These are phyloP conservation scores for Lucifuga dentata DNA, from an alignment of 2,113 vertebrate species.

Conservation along the genomic window DNA sequence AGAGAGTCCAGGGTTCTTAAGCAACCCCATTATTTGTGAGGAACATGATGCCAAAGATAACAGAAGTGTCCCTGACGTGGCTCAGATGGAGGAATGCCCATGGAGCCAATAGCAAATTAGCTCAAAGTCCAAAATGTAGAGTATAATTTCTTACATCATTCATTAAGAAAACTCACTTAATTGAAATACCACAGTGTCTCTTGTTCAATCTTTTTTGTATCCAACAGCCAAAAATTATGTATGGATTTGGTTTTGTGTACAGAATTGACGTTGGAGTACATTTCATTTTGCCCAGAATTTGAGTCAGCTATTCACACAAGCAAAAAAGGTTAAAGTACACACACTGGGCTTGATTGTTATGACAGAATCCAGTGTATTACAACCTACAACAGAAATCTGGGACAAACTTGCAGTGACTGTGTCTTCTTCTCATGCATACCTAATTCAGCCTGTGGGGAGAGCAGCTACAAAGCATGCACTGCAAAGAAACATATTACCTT, in stretches of 20 bases:
- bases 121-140: slow-evolving; percentile 20
- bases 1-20: slow-evolving; percentile 44
- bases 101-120: slow-evolving; percentile 31
- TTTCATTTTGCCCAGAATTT: slow-evolving; percentile 17
- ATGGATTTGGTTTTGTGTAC: neutral
- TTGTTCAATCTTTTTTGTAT: neutral
- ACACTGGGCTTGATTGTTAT: slow-evolving; percentile 51
- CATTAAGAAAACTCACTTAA: neutral
- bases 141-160: slow-evolving; percentile 12
- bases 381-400: slow-evolving; percentile 70
- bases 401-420: slow-evolving; percentile 61
- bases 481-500: slow-evolving; percentile 1
- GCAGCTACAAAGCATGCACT: slow-evolving; percentile 11
- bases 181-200: slow-evolving; percentile 11
- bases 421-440: slow-evolving; percentile 64
- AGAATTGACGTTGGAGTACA: neutral
- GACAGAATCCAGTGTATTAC: slow-evolving; percentile 60
- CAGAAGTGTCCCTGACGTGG: slow-evolving; percentile 38
- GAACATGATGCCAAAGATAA: slow-evolving; percentile 40
- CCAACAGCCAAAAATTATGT: neutral
- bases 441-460: slow-evolving; percentile 70
- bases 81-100: slow-evolving; percentile 33
- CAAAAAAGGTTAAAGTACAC: slow-evolving; percentile 53
- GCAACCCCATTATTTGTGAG: slow-evolving; percentile 33
- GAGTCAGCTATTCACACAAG: slow-evolving; percentile 40